Conservation (phyloP, 2,113 vertebrate species). For the Heterotis niloticus region DNA sequence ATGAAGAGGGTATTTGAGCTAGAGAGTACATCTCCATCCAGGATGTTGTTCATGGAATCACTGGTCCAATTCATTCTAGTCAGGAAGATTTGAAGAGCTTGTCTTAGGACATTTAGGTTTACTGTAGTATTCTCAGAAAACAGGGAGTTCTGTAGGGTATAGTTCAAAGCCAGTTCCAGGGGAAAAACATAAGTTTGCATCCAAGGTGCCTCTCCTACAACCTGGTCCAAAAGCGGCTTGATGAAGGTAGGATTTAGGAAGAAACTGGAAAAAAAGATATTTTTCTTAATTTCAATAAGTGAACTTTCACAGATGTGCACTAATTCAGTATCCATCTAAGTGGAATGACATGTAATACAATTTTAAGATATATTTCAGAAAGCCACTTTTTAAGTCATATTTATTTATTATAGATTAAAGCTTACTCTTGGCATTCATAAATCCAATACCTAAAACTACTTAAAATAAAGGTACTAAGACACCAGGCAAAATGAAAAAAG, state of each 20-base stretch:
- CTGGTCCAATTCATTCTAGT: constrained; percentile 47
- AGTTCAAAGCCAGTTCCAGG: constrained; percentile 36
- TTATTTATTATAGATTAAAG: too few species aligned
- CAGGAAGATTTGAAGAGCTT: constrained; percentile 47
- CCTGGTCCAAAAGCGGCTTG: constrained; percentile 33
- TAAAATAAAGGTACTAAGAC: too few species aligned
- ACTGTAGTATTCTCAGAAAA: constrained; percentile 24
- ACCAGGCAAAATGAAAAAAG: too few species aligned
- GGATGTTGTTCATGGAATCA: constrained; percentile 30
- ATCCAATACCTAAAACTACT: too few species aligned
- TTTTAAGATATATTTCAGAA: too few species aligned
- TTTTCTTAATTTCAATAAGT: background rate
- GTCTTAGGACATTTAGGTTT: constrained; percentile 38
- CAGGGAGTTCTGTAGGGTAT: constrained; percentile 44
- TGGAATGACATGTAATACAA: too few species aligned
- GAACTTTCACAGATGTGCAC: too few species aligned
- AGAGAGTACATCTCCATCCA: constrained; percentile 26
- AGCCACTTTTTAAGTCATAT: too few species aligned
- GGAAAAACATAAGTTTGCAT: constrained; percentile 44
- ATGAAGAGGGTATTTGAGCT: constrained; percentile 12
- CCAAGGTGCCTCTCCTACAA: constrained; percentile 29
- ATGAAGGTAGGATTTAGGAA: constrained; percentile 31
- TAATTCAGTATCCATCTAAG: too few species aligned
- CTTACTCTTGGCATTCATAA: too few species aligned
- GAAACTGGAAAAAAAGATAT: constrained; percentile 42